Evolutionary conservation across 2,888 invertebrate genomes (phyloP), one percentile per base, ranked within the genome.

Genomic region (Mythimna lalbum): DNA sequence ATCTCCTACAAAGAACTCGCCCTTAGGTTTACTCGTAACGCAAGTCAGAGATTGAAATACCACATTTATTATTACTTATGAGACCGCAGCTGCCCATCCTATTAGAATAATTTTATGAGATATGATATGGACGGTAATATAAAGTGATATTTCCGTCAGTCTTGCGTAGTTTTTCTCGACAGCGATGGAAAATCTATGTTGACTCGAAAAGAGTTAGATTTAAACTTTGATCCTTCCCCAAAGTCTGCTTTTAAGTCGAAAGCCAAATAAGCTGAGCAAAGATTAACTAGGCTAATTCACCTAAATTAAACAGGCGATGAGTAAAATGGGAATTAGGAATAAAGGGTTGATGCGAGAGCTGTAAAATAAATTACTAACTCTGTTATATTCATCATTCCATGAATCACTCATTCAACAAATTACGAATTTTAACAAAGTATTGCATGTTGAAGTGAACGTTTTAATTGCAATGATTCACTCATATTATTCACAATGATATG

Each of bases 391-490:
- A 39, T 49, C 14, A 43, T 43, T 36, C 1, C 14, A 36, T 73
- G 39, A 73, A 39, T 64, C 56, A 62, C 17, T 62, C 12, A 39
- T 71, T 62, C 23, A 63, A 59, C 12, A 65, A 43, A 59, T 50
- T 43, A 60, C 10, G 14, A 10, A 53, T 50, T 66, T 47, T 43
- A 36, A 36, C 62, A 52, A 59, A 19, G 27, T 33, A 63, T 73
- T 68, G 63, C 68, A 62, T 73, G 63, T 76, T 53, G 14, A 0
- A 68, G 27, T 17, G 31, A 12, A 19, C 49, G 12, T 39, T 55
- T 62, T 55, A 69, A 66, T 60, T 63, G 23, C 17, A 47, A 60
- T 78, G 77, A 78, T 65, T 78, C 62, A 78, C 69, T 47, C 27
- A 57, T 59, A 47, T 73, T 78, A 65, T 56, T 78, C 69, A 69